These are phyloP conservation scores for Piaya cayana DNA, from an alignment of 2,113 vertebrate species.

Conservation along the genomic window DNA sequence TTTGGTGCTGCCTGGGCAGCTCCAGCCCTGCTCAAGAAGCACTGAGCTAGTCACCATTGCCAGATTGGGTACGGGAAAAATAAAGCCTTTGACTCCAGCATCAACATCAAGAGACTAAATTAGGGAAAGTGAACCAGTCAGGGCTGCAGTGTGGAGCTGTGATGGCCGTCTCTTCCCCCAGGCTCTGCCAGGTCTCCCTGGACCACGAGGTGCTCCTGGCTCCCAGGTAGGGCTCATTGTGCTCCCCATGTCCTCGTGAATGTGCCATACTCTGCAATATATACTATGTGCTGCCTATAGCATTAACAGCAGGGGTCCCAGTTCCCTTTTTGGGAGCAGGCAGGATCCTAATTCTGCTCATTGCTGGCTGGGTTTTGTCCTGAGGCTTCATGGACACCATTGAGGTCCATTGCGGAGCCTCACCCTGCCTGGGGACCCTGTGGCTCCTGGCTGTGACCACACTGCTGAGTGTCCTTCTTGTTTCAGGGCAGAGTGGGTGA, in stretches of 20 bases:
- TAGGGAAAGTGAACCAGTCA: not conserved
- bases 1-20: not conserved
- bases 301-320: not conserved
- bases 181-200: slow-evolving; percentile 79
- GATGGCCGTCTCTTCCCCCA: slow-evolving; percentile 22
- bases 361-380: not conserved
- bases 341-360: not conserved
- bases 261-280: not conserved
- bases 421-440: rapidly evolving
- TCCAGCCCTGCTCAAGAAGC: not conserved
- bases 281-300: not conserved
- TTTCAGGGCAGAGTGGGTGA: slow-evolving; percentile 83
- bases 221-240: slow-evolving; percentile 70
- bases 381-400: rapidly evolving
- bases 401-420: not conserved
- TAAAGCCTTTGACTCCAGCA: not conserved
- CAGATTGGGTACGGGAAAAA: not conserved
- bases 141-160: rapidly evolving
- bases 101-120: not conserved
- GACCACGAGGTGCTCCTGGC: slow-evolving; percentile 80
- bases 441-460: rapidly evolving
- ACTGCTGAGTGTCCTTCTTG: not conserved
- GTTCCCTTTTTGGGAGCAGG: not conserved
- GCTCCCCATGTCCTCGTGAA: rapidly evolving
- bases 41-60: rapidly evolving